phyloP scores from a whole-genome alignment of 2,113 vertebrate species.

The Notarius quadriscutis region DNA sequence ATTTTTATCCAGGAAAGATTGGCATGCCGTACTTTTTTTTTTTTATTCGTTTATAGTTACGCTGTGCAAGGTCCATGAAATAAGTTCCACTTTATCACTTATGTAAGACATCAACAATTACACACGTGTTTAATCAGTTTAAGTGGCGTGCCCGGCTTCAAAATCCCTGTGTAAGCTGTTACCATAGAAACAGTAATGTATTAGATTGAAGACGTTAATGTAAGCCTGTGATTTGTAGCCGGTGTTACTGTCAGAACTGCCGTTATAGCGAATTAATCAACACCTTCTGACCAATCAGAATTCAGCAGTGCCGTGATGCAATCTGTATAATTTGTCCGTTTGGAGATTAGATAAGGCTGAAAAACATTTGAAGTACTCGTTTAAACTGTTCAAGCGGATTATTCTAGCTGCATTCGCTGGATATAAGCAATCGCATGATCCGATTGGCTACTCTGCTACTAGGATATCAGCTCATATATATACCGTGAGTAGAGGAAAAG shows the following conservation, averaged over 20 bases:
- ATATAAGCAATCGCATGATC: too few relatives aligned
- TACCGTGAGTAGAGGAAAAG: too few relatives aligned
- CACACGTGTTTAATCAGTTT: neutral
- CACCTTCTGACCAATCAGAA: neutral
- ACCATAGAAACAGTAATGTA: neutral
- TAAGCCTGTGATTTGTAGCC: neutral
- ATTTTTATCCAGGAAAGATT: neutral
- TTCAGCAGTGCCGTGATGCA: too few relatives aligned
- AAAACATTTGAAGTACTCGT: neutral
- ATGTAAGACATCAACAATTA: neutral
- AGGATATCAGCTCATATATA: too few relatives aligned
- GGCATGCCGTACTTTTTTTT: neutral
- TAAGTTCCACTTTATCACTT: neutral
- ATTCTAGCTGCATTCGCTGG: too few relatives aligned
- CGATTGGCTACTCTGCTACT: too few relatives aligned
- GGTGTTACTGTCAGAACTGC: neutral
- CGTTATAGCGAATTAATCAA: neutral
- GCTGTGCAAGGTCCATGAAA: neutral
- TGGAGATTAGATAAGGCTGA: neutral
- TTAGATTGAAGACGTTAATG: neutral
- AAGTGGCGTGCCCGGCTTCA: neutral
- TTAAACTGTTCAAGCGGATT: neutral
- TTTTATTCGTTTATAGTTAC: neutral
- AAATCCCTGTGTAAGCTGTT: neutral
- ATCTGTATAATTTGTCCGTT: neutral